phyloP scores from a whole-genome alignment of 2,888 invertebrate species.

The Harpalus rufipes region DNA sequence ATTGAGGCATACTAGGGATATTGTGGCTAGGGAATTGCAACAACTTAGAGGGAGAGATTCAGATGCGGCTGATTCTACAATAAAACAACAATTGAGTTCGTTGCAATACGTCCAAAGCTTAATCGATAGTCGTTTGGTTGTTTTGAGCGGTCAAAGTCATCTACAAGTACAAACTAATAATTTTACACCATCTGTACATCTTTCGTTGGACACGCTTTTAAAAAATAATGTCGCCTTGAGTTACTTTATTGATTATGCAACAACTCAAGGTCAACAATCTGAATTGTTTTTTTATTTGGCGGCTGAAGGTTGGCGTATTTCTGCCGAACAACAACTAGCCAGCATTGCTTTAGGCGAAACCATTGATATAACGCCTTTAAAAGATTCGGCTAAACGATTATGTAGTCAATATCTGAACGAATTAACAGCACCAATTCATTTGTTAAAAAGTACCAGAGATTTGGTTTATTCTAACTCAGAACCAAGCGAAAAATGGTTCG shows the following conservation, averaged over 20 bases:
- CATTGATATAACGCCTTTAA: not conserved
- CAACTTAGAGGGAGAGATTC: slow-evolving; percentile 84
- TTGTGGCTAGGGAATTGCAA: slow-evolving; percentile 90
- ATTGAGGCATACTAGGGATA: slow-evolving; percentile 87
- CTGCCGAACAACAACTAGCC: slow-evolving; percentile 22
- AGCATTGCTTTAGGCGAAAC: slow-evolving; percentile 23
- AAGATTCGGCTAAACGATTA: not conserved
- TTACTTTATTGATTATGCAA: slow-evolving; percentile 88
- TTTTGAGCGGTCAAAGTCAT: slow-evolving; percentile 70
- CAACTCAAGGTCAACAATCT: slow-evolving; percentile 83
- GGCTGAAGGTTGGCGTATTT: slow-evolving; percentile 80
- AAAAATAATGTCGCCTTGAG: slow-evolving; percentile 88
- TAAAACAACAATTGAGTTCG: slow-evolving; percentile 92
- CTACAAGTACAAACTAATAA: not conserved
- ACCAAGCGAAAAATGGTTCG: slow-evolving; percentile 88
- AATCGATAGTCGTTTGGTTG: slow-evolving; percentile 80
- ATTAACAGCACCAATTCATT: not conserved
- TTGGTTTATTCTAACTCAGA: slow-evolving; percentile 59
- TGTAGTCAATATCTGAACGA: slow-evolving; percentile 7
- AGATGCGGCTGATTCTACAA: slow-evolving; percentile 88
- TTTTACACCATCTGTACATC: slow-evolving; percentile 67
- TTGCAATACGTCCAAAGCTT: slow-evolving; percentile 88
- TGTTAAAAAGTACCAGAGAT: not conserved
- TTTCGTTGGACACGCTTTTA: slow-evolving; percentile 86
- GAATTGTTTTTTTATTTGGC: slow-evolving; percentile 89